These are phyloP conservation scores for Nomada fabriciana DNA, from an alignment of 2,888 invertebrate genomes.

Conservation along the genomic window DNA sequence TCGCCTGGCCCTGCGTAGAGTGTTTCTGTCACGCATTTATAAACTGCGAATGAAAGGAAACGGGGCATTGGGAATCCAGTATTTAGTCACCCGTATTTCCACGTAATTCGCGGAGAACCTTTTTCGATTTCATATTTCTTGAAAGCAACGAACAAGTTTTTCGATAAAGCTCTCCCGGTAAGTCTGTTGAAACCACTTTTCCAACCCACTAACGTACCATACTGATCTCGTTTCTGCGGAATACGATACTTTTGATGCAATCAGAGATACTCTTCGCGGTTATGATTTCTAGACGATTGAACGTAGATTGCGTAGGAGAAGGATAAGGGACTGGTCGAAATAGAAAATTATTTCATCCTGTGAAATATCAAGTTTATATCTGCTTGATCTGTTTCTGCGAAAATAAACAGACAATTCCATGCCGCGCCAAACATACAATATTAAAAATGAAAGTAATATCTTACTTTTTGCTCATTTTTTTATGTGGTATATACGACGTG, in stretches of 20 bases:
- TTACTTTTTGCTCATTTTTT: not conserved
- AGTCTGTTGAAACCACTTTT: constrained; percentile 63
- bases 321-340: not conserved
- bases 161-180: constrained; percentile 48
- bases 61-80: not conserved
- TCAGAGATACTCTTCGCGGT: constrained; percentile 25
- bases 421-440: no score
- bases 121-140: constrained; percentile 48
- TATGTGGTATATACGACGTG: not conserved
- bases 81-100: constrained; percentile 18
- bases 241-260: constrained; percentile 33
- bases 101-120: constrained; percentile 23
- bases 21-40: not conserved
- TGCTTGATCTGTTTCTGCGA: no score
- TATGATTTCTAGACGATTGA: constrained; percentile 27
- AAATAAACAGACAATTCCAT: no score
- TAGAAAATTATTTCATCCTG: not conserved
- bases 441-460: not conserved
- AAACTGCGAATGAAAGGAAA: constrained; percentile 1
- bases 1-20: not conserved
- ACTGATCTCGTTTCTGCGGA: constrained; percentile 38
- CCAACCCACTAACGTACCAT: constrained; percentile 48
- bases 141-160: constrained; percentile 43
- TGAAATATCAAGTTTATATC: no score
- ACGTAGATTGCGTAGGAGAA: not conserved